Conservation (phyloP, 1,140 invertebrate species). For the Microplitis mediator region DNA sequence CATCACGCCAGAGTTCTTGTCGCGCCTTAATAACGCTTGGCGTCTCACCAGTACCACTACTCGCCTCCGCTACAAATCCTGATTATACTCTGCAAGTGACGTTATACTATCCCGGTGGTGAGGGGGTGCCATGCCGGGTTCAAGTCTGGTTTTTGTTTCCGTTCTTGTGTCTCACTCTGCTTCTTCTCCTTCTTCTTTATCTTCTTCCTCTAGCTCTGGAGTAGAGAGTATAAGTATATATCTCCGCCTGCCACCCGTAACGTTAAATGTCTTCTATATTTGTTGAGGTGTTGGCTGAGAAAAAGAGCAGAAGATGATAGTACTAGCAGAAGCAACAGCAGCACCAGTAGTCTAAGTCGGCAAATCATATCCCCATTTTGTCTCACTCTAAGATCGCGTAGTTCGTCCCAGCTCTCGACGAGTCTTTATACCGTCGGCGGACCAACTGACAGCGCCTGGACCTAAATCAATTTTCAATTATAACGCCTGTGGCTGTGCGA, state of each 20-base stretch:
- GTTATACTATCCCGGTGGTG: conserved; percentile 42
- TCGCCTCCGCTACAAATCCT: conserved; percentile 61
- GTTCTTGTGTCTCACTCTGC: conserved; percentile 31
- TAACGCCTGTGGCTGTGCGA: conserved; percentile 39
- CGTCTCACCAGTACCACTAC: conserved; percentile 46
- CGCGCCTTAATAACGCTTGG: conserved; percentile 61
- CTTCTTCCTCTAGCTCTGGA: not conserved
- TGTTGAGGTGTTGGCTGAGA: no score
- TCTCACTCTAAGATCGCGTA: not conserved
- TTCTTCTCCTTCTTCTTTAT: not conserved
- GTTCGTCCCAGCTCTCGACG: conserved; percentile 27
- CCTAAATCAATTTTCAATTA: conserved; percentile 65
- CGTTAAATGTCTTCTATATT: no score
- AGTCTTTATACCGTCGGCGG: conserved; percentile 27
- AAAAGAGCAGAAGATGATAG: no score
- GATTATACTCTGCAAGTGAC: conserved; percentile 64
- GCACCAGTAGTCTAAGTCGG: conserved; percentile 4
- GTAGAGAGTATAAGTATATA: no score
- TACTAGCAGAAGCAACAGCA: not conserved
- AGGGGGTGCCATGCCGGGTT: conserved; percentile 53
- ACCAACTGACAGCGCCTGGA: conserved; percentile 54
- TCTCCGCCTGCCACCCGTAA: no score
- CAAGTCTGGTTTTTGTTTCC: conserved; percentile 62
- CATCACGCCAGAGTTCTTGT: conserved; percentile 62
- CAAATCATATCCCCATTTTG: conserved; percentile 16